phyloP scores from a whole-genome alignment of 1,140 invertebrate genomes.

The Medauroidea extradentata region DNA sequence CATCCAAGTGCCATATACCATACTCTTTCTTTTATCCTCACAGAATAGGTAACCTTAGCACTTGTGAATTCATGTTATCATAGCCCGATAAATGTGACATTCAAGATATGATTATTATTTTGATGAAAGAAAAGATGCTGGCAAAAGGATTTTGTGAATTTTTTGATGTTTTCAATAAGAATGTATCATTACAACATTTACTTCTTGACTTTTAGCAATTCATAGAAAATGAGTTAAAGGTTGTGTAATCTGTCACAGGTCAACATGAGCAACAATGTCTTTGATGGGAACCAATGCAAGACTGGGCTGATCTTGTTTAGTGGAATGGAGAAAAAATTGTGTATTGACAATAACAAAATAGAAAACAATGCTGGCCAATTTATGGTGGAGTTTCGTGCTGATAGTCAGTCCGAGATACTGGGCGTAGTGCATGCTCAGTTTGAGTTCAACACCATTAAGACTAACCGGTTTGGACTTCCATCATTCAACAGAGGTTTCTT shows the following conservation, averaged over 20 bases:
- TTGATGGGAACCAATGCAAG: constrained; percentile 80
- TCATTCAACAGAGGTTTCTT: constrained; percentile 25
- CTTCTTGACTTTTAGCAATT: too few relatives aligned
- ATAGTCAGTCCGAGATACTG: constrained; percentile 91
- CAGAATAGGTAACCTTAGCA: too few relatives aligned
- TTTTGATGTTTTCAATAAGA: too few relatives aligned
- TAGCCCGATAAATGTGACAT: too few relatives aligned
- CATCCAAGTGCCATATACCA: too few relatives aligned
- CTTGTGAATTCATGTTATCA: too few relatives aligned
- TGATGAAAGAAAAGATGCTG: too few relatives aligned
- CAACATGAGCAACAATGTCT: constrained; percentile 75
- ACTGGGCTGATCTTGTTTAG: constrained; percentile 76
- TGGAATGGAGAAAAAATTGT: constrained; percentile 96
- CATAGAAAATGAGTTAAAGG: too few relatives aligned
- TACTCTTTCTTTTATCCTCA: too few relatives aligned
- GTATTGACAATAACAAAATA: constrained; percentile 69
- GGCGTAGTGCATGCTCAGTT: constrained; percentile 78
- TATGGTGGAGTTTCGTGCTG: constrained; percentile 82
- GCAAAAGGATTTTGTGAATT: too few relatives aligned
- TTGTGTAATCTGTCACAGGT: constrained; percentile 37
- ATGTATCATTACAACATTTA: too few relatives aligned
- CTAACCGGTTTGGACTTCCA: constrained; percentile 51
- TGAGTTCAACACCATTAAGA: constrained; percentile 69
- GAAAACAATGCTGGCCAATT: constrained; percentile 77
- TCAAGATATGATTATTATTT: too few relatives aligned